phyloP scores from a whole-genome alignment of 2,797 vertebrate species.

The Cynodonichthys magdalenae region DNA sequence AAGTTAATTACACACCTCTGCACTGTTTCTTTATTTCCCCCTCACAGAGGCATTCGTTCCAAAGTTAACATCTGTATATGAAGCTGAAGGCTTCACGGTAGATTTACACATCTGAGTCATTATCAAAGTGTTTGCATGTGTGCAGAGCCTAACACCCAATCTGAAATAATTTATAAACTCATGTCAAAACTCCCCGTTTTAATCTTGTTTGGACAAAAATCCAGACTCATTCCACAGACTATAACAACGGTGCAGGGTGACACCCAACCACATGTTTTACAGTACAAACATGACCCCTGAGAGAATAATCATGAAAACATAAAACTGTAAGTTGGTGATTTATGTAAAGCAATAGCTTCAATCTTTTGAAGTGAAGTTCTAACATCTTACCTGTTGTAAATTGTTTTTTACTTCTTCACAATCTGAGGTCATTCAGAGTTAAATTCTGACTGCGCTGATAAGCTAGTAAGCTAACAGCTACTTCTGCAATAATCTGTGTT shows the following conservation, averaged over 20 bases:
- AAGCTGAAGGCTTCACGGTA: constrained; percentile 22
- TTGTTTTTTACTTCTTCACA: no score
- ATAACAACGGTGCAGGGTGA: constrained; percentile 20
- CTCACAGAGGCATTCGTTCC: neutral
- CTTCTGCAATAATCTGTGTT: no score
- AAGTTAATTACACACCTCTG: constrained; percentile 17
- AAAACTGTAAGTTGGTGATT: constrained; percentile 2
- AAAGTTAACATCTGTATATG: constrained; percentile 39
- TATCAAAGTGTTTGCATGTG: constrained; percentile 53
- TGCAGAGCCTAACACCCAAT: constrained; percentile 24
- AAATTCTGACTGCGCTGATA: no score
- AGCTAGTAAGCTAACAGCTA: no score
- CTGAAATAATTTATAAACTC: constrained; percentile 52
- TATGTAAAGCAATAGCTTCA: neutral
- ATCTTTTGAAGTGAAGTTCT: no score
- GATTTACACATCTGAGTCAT: constrained; percentile 47
- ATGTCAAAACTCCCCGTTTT: constrained; percentile 59
- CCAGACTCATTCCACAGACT: constrained; percentile 59
- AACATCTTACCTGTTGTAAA: no score
- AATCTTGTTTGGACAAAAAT: constrained; percentile 65
- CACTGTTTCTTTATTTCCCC: neutral
- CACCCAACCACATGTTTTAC: constrained; percentile 34
- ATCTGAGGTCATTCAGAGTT: no score
- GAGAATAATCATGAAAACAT: constrained; percentile 37
- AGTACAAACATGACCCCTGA: constrained; percentile 17